Percentiles rank a stretch among this genome's conserved stretches.
These are phyloP conservation scores for Drosophila paranaensis DNA, from an alignment of 2,888 invertebrate genomes.

Conservation along the genomic window DNA sequence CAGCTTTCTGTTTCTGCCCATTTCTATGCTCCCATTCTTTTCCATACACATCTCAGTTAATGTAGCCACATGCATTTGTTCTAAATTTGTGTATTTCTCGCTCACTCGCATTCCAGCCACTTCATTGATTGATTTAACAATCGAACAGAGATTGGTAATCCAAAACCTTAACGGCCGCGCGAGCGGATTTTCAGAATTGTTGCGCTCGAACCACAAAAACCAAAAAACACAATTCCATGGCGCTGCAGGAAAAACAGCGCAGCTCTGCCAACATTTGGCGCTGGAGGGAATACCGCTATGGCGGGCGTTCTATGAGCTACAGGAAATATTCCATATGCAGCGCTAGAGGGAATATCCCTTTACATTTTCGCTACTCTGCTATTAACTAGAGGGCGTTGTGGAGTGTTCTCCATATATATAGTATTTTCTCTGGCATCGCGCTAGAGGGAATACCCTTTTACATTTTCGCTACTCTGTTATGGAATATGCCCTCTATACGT, in stretches of 20 bases:
- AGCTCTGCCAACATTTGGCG: not conserved
- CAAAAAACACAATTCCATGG: constrained; percentile 16
- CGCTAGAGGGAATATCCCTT: not conserved
- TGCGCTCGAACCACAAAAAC: constrained; percentile 6
- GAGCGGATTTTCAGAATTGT: constrained; percentile 9
- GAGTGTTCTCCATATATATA: not conserved
- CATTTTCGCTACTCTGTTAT: not conserved
- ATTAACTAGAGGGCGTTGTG: no score
- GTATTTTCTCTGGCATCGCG: not conserved
- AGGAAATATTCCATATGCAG: not conserved
- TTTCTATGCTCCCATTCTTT: not conserved
- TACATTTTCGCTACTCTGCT: not conserved
- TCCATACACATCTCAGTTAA: not conserved
- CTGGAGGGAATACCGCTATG: not conserved
- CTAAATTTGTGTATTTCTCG: not conserved
- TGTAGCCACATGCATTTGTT: not conserved
- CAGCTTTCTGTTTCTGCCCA: not conserved
- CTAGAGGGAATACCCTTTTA: not conserved
- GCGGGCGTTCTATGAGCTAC: not conserved
- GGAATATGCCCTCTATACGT: not conserved
- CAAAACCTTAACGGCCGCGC: constrained; percentile 32
- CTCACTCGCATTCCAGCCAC: constrained; percentile 1
- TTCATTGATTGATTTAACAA: constrained; percentile 33
- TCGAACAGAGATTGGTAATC: constrained; percentile 23
- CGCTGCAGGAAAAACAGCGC: not conserved